These are phyloP conservation scores for Andrena fulva DNA, from an alignment of 2,888 invertebrate genomes.

Conservation along the genomic window DNA sequence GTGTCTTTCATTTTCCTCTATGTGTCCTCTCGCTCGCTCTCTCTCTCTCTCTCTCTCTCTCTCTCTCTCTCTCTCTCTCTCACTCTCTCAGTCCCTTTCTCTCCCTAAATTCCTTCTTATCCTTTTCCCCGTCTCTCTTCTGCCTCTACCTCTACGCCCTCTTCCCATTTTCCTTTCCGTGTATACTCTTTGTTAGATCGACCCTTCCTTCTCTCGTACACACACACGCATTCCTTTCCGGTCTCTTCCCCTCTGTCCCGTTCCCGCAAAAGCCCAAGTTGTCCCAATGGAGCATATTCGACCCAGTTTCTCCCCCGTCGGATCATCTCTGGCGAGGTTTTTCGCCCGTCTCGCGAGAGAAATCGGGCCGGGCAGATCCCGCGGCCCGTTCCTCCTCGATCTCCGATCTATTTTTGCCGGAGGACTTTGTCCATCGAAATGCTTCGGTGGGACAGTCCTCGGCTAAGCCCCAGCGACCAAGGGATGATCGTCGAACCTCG, in stretches of 20 bases:
- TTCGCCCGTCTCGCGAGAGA: constrained; percentile 46
- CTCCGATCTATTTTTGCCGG: constrained; percentile 53
- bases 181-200: constrained; percentile 40
- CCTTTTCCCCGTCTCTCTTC: neutral
- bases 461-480: constrained; percentile 59
- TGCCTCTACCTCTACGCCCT: constrained; percentile 15
- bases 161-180: constrained; percentile 13
- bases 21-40: neutral
- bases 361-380: constrained; percentile 26
- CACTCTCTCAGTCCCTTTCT: neutral
- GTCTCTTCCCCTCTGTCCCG: constrained; percentile 40
- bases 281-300: constrained; percentile 79
- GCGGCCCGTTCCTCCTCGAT: constrained; percentile 15
- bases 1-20: constrained; percentile 23
- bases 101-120: neutral
- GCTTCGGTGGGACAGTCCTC: constrained; percentile 78
- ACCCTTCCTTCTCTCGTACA: constrained; percentile 59
- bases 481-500: constrained; percentile 15
- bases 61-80: neutral
- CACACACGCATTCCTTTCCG: constrained; percentile 57
- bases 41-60: neutral
- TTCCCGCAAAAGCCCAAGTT: constrained; percentile 66
- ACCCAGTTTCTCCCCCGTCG: constrained; percentile 74
- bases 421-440: constrained; percentile 76
- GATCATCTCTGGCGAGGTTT: constrained; percentile 44